Evolutionary conservation across 2,113 vertebrate genomes (phyloP).

Genomic region (Clarias macrocephalus): DNA sequence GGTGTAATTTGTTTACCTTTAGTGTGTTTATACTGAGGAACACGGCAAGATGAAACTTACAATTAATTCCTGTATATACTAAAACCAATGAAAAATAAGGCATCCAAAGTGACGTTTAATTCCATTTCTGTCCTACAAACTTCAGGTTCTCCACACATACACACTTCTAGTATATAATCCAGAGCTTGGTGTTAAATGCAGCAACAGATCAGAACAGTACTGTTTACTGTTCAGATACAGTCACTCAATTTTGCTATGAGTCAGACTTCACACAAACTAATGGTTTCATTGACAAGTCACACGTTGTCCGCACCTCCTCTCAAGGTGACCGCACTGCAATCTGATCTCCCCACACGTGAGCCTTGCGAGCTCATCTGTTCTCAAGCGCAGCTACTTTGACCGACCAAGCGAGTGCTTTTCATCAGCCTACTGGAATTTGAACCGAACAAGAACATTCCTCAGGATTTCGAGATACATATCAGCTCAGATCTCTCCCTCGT

Average conservation of each 20-base stretch:
- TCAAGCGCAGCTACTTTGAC: background rate
- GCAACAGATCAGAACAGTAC: background rate
- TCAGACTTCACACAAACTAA: slow-evolving; percentile 5
- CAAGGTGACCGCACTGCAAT: slow-evolving; percentile 27
- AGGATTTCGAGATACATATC: background rate
- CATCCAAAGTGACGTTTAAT: background rate
- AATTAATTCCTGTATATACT: too few relatives aligned
- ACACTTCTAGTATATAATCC: background rate
- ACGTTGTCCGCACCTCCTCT: slow-evolving; percentile 8
- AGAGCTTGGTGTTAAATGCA: background rate
- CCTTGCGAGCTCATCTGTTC: background rate
- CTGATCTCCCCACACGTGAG: background rate
- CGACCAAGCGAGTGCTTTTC: background rate
- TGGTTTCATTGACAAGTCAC: background rate
- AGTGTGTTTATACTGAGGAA: background rate
- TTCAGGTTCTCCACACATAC: background rate
- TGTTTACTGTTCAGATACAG: background rate
- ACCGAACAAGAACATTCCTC: background rate
- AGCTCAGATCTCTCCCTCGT: background rate
- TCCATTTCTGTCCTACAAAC: background rate
- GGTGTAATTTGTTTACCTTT: background rate
- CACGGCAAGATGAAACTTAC: background rate
- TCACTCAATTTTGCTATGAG: background rate
- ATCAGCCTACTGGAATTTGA: background rate
- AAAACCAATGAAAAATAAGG: background rate